Evolutionary conservation across 1,140 invertebrate species (phyloP).

Genomic region (Drosophila baimaii): DNA sequence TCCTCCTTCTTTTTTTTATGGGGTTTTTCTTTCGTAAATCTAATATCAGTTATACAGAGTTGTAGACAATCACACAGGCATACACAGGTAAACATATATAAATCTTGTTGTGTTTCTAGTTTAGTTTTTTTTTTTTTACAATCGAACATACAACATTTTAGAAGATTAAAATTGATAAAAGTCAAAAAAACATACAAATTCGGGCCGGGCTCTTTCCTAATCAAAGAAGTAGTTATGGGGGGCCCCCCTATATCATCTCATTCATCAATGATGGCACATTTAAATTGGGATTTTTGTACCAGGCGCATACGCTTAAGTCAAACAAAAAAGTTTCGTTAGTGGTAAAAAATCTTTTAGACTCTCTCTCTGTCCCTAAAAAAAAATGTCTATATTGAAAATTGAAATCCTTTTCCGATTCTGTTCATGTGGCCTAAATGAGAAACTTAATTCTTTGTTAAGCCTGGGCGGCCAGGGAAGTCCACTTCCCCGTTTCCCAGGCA

Average conservation of each 20-base stretch:
- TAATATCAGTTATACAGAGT: conserved; percentile 73
- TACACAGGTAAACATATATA: conserved; percentile 67
- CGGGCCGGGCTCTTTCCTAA: conserved; percentile 42
- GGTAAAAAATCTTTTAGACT: conserved; percentile 53
- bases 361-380: conserved; percentile 43
- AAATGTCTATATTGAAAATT: conserved; percentile 20
- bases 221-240: conserved; percentile 66
- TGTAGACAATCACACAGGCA: conserved; percentile 78
- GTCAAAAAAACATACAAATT: conserved; percentile 56
- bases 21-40: conserved; percentile 39
- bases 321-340: conserved; percentile 27
- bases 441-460: conserved; percentile 12
- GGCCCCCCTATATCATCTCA: conserved; percentile 7
- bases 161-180: conserved; percentile 37
- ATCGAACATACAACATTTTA: conserved; percentile 63
- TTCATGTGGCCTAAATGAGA: conserved; percentile 58
- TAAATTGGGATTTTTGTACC: conserved; percentile 52
- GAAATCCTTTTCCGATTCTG: conserved; percentile 23
- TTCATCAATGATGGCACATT: conserved; percentile 56
- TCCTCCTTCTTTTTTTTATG: conserved; percentile 20
- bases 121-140: conserved; percentile 44
- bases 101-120: conserved; percentile 27
- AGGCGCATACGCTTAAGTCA: conserved; percentile 41
- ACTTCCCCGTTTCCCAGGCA: conserved; percentile 8
- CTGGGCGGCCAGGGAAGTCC: conserved; percentile 20